Base-by-base conservation (phyloP, 2,797 vertebrate species). In the Nothura maculosa region DNA sequence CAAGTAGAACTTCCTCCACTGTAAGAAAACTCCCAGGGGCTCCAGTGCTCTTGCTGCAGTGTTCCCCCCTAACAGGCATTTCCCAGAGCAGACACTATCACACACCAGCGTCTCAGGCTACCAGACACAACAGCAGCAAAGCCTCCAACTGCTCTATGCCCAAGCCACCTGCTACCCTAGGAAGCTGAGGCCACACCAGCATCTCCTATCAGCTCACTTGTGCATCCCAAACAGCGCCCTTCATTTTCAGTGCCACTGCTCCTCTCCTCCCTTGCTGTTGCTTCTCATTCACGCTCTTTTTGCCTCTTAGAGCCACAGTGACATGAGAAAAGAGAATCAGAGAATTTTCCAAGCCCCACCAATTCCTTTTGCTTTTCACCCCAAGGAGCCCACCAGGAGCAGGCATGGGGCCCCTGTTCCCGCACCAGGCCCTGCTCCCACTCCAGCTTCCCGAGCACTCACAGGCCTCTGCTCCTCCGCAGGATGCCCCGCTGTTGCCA, bases 121-220 rank as follows among this genome's bases (percentile, higher is more conserved):
- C 57, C n/a, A 25, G 55, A 15, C n/a, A 38, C 34, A 13, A 5
- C 17, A 0, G 0, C 2, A 36, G 2, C 28, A 58, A 34, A 32
- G 45, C 28, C 57, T 32, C 21, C 17, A 45, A 64, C 7, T 43
- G 32, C 40, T 19, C 22, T 14, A 25, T 48, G 43, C 28, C 21
- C 67, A 52, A 38, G 34, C 28, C 27, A 69, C 38, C 34, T 40
- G 34, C 14, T 8, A 22, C 10, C 9, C 25, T 34, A 18, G 13
- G 18, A 0, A 3, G 14, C 54, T 2, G 5, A 12, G 32, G 9
- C 38, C 21, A 1, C 3, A 9, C 36, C 87, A 87, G 52, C 48
- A 64, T 30, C 50, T 69, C 47, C 5, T 5, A 50, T 1, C 75
- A 69, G 55, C 68, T 87, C 62, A 28, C 7, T 47, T 6, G 11